These are phyloP conservation scores for Melanogrammus aeglefinus DNA, from an alignment of 2,797 vertebrate genomes.

Conservation along the genomic window DNA sequence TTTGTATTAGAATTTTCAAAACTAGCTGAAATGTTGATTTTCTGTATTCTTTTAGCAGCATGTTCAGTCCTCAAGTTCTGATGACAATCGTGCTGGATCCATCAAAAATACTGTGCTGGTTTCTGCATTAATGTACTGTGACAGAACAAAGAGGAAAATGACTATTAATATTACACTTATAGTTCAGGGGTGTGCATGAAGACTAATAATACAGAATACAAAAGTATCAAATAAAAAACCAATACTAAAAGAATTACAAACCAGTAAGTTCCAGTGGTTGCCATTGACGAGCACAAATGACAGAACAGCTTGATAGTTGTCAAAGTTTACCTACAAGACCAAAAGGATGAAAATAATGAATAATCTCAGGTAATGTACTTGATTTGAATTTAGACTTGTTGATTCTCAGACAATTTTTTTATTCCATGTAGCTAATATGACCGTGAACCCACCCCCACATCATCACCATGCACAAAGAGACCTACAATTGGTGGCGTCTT, in stretches of 20 bases:
- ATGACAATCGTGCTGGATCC: too few relatives aligned
- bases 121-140: slow-evolving; percentile 5
- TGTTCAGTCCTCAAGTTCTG: too few relatives aligned
- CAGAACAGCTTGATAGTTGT: slow-evolving; percentile 6
- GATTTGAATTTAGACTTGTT: too few relatives aligned
- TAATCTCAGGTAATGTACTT: too few relatives aligned
- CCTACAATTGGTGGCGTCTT: too few relatives aligned
- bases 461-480: too few relatives aligned
- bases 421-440: too few relatives aligned
- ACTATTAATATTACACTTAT: not conserved
- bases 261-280: slow-evolving; percentile 3
- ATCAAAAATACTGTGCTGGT: slow-evolving; percentile 2
- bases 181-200: not conserved
- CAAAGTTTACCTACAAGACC: too few relatives aligned
- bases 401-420: too few relatives aligned
- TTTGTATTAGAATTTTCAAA: too few relatives aligned
- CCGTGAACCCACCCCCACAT: too few relatives aligned
- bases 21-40: not conserved
- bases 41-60: slow-evolving; percentile 3
- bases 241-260: not conserved
- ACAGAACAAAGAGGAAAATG: slow-evolving; percentile 1
- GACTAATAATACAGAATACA: slow-evolving; percentile 4
- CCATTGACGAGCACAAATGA: slow-evolving; percentile 5
- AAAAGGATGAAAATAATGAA: not conserved
- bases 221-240: slow-evolving; percentile 1